phyloP scores from a whole-genome alignment of 2,888 invertebrate species.

The Drosophila birchii region DNA sequence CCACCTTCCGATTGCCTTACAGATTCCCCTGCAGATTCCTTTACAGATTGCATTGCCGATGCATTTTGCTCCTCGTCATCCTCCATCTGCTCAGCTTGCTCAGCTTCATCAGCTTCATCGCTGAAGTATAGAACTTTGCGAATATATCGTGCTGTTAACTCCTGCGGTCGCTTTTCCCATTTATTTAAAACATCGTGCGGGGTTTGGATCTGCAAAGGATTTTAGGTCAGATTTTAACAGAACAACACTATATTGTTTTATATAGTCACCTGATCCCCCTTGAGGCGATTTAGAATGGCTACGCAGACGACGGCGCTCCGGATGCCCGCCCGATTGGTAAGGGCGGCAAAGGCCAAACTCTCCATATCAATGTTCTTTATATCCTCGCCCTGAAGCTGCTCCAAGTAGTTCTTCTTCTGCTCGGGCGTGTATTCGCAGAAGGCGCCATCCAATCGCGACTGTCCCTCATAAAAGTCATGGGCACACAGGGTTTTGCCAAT shows the following conservation, averaged over 20 bases:
- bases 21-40: too few species aligned
- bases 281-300: constrained; percentile 93
- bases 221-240: neutral
- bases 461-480: constrained; percentile 98
- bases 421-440: constrained; percentile 94
- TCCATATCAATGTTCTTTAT: constrained; percentile 99
- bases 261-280: constrained; percentile 92
- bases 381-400: constrained; percentile 88
- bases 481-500: constrained; percentile 97
- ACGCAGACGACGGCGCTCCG: constrained; percentile 96
- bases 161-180: constrained; percentile 24
- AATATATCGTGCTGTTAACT: constrained; percentile 29
- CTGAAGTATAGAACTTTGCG: constrained; percentile 18
- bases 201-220: constrained; percentile 8
- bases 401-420: constrained; percentile 93
- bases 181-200: neutral
- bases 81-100: constrained; percentile 2
- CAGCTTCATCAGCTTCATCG: constrained; percentile 1
- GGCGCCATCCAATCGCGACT: constrained; percentile 93
- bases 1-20: neutral
- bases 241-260: neutral
- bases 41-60: neutral
- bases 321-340: constrained; percentile 95
- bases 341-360: constrained; percentile 94
- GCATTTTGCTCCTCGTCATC: neutral